A percentile compares a stretch with the other conserved stretches of the same genome.
Conservation (phyloP, 2,113 vertebrate genomes). For the Echinops telfairi region DNA sequence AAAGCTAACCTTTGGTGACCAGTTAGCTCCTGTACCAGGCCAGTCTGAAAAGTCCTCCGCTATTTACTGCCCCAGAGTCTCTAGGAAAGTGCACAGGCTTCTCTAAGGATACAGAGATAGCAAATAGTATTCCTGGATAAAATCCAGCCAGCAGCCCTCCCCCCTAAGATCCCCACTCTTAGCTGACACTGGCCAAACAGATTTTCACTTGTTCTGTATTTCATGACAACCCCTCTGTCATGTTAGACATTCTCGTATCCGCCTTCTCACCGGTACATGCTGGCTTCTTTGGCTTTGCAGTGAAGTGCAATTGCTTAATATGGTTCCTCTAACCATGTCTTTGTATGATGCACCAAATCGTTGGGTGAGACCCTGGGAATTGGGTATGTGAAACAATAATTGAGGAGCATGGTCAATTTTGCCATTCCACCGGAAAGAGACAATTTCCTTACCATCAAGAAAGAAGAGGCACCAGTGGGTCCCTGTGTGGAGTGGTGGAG, state of each 20-base stretch:
- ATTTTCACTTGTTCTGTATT: background rate
- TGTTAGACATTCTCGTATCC: background rate
- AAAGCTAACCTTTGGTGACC: background rate
- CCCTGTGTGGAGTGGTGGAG: too few species aligned
- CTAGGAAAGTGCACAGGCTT: background rate
- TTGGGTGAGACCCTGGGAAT: too few species aligned
- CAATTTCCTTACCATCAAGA: too few species aligned
- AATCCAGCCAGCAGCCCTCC: background rate
- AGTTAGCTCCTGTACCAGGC: slow-evolving; percentile 28
- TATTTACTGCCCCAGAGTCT: background rate
- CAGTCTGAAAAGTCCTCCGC: slow-evolving; percentile 30
- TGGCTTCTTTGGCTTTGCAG: background rate
- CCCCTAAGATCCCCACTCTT: background rate
- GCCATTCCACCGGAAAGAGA: too few species aligned
- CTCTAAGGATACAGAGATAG: background rate
- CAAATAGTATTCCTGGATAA: slow-evolving; percentile 33
- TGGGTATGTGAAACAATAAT: too few species aligned
- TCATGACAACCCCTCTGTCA: background rate
- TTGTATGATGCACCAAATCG: too few species aligned
- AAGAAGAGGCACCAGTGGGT: too few species aligned
- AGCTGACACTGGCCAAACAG: background rate
- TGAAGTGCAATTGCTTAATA: too few species aligned
- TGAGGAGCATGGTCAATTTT: too few species aligned
- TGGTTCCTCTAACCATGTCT: too few species aligned
- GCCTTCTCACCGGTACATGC: background rate